Evolutionary conservation across 2,888 invertebrate genomes (phyloP).

Genomic region (Drosophila yooni): DNA sequence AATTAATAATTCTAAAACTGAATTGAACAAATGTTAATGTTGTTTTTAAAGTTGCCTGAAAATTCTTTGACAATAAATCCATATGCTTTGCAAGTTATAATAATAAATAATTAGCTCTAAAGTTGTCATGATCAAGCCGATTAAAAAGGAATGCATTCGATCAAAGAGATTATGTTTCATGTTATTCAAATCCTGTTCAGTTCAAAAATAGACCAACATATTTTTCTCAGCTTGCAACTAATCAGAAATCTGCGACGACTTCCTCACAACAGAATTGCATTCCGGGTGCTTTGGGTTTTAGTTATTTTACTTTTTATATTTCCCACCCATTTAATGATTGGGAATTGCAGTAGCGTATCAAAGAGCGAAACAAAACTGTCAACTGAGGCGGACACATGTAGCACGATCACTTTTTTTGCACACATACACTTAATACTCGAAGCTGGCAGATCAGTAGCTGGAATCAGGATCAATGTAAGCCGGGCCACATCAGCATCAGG

Average conservation of each 20-base stretch:
- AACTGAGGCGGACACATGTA: constrained; percentile 75
- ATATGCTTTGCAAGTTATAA: neutral
- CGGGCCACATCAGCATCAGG: constrained; percentile 31
- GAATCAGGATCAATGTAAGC: constrained; percentile 79
- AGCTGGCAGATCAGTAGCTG: constrained; percentile 70
- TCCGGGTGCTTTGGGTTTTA: constrained; percentile 39
- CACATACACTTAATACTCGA: constrained; percentile 21
- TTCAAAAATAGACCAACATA: constrained; percentile 18
- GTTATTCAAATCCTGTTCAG: constrained; percentile 3
- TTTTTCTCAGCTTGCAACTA: constrained; percentile 23
- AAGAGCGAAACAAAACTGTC: constrained; percentile 80
- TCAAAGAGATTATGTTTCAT: neutral
- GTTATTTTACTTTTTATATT: constrained; percentile 21
- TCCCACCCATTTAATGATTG: constrained; percentile 66
- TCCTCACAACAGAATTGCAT: constrained; percentile 37
- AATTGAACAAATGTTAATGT: neutral
- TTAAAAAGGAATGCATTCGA: neutral
- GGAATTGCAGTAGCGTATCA: constrained; percentile 63
- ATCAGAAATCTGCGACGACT: constrained; percentile 45
- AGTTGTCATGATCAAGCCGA: neutral
- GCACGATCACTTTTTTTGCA: constrained; percentile 69
- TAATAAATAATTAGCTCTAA: neutral
- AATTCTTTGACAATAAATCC: neutral
- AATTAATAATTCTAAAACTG: no score
- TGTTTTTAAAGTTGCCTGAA: neutral